phyloP scores from a whole-genome alignment of 1,140 invertebrate species.

The Cherax quadricarinatus region DNA sequence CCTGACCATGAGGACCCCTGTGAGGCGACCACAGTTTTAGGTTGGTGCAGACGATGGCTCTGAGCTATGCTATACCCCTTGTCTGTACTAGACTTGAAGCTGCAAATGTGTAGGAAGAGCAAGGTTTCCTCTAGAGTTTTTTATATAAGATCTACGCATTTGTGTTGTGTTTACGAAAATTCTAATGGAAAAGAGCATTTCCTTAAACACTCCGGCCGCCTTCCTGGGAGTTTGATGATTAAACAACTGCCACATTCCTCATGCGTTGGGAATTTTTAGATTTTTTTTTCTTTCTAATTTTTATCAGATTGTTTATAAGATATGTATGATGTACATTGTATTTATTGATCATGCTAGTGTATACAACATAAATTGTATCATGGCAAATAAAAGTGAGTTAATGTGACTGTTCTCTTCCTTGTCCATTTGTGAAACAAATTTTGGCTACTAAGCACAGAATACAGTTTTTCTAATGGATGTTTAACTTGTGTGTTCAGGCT shows the following conservation, averaged over 20 bases:
- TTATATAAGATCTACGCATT: conserved; percentile 76
- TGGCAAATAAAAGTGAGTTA: conserved; percentile 36
- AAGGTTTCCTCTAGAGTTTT: conserved; percentile 72
- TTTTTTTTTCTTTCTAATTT: conserved; percentile 11
- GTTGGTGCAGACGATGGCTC: conserved; percentile 53
- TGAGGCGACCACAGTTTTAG: conserved; percentile 63
- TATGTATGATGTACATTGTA: conserved; percentile 37
- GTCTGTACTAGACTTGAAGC: conserved; percentile 60
- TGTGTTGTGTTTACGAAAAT: conserved; percentile 81
- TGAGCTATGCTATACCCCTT: conserved; percentile 28
- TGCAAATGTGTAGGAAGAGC: conserved; percentile 77
- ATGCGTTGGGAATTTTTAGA: conserved; percentile 8
- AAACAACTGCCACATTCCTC: conserved; percentile 12
- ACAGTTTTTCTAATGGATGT: too few species aligned
- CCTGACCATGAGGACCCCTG: conserved; percentile 60
- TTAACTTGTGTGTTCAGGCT: too few species aligned
- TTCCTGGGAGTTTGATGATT: conserved; percentile 28
- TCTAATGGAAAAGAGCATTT: conserved; percentile 80
- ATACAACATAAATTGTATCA: conserved; percentile 5
- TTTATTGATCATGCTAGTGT: conserved; percentile 45
- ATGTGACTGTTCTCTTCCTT: too few species aligned
- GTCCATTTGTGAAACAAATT: not conserved
- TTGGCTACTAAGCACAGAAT: not conserved
- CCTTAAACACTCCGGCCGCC: conserved; percentile 79
- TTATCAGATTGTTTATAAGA: conserved; percentile 18